phyloP scores from a whole-genome alignment of 1,140 invertebrate genomes.

The Physella acuta region DNA sequence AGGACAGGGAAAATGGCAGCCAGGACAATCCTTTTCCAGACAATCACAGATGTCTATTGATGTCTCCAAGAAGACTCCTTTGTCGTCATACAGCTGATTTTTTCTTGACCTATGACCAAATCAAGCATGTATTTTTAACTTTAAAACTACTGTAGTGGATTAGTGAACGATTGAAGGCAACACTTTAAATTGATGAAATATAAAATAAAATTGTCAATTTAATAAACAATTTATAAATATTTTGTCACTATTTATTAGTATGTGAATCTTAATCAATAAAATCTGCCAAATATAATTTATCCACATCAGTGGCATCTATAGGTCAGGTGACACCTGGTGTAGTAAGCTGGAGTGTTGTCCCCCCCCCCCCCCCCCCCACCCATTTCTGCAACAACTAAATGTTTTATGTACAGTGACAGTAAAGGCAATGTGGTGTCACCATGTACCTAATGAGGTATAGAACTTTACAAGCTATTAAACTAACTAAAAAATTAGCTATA shows the following conservation, averaged over 20 bases:
- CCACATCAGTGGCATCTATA: not conserved
- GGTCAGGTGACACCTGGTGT: not conserved
- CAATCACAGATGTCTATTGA: slow-evolving; percentile 79
- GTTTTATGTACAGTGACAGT: no score
- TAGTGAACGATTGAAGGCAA: not conserved
- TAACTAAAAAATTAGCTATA: no score
- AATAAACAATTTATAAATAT: no score
- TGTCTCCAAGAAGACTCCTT: slow-evolving; percentile 60
- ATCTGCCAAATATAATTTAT: not conserved
- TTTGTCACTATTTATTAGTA: not conserved
- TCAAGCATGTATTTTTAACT: not conserved
- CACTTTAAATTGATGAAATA: not conserved
- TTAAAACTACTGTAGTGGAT: not conserved
- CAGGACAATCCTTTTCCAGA: slow-evolving; percentile 69
- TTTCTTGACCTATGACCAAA: slow-evolving; percentile 40
- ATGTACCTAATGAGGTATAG: no score
- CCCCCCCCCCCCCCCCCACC: no score
- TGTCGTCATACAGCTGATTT: slow-evolving; percentile 58
- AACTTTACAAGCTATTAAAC: no score
- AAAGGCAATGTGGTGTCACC: no score
- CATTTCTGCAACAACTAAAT: not conserved
- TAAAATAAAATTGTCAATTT: no score
- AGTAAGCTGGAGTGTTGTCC: not conserved
- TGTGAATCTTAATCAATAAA: not conserved
- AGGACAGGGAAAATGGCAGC: slow-evolving; percentile 78